Conservation (phyloP, 1,140 invertebrate species). For the Achroia grisella region DNA sequence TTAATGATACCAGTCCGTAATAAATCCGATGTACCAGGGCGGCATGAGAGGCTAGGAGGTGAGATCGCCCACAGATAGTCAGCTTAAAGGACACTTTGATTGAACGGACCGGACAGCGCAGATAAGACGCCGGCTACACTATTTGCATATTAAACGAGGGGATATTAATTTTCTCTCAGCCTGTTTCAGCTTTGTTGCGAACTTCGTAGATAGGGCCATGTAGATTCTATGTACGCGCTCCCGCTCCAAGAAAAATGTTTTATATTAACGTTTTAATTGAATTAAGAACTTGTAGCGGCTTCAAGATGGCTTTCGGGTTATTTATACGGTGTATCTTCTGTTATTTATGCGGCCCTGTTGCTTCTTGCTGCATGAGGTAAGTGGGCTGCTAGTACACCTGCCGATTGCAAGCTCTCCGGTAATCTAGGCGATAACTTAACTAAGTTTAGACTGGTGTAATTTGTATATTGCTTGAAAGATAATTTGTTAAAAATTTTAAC, state of each 20-base stretch:
- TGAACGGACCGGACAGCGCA: conserved; percentile 52
- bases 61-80: conserved; percentile 36
- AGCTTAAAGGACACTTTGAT: conserved; percentile 56
- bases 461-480: no score
- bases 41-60: conserved; percentile 33
- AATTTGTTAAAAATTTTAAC: no score
- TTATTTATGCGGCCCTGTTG: background rate
- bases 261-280: conserved; percentile 8
- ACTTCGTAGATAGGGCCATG: conserved; percentile 2
- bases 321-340: background rate
- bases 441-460: no score
- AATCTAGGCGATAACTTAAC: no score
- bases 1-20: conserved; percentile 47
- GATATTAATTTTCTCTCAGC: conserved; percentile 49
- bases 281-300: background rate
- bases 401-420: no score
- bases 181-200: background rate
- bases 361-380: no score
- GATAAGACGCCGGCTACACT: conserved; percentile 41
- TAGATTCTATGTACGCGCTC: background rate
- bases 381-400: no score
- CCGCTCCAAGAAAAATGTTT: conserved; percentile 9
- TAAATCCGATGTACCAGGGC: conserved; percentile 48
- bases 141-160: conserved; percentile 60
- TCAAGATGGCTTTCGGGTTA: conserved; percentile 1